Percentiles rank a stretch among this genome's conserved stretches.
phyloP scores from a whole-genome alignment of 2,113 vertebrate species.

The Leucopternis melanops region DNA sequence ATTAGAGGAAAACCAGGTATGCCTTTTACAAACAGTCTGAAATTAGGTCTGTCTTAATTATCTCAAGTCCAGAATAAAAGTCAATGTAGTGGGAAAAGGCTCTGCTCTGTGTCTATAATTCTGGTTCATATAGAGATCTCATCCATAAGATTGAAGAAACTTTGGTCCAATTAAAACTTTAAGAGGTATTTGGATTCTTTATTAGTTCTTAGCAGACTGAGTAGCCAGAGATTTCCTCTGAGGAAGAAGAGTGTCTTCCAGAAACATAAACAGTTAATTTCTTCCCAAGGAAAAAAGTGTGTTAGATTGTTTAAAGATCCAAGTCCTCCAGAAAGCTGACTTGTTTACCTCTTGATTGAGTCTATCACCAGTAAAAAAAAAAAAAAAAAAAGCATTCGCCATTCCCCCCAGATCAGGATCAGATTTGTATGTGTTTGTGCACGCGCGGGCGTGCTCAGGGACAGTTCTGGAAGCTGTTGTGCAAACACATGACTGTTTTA shows the following conservation, averaged over 20 bases:
- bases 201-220: neutral
- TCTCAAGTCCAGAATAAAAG: neutral
- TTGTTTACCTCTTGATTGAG: neutral
- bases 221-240: neutral
- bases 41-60: neutral
- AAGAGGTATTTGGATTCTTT: neutral
- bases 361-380: neutral
- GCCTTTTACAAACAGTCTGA: neutral
- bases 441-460: fast-evolving
- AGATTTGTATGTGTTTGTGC: neutral
- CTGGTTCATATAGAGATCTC: neutral
- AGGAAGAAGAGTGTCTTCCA: neutral
- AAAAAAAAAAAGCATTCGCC: fast-evolving
- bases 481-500: neutral
- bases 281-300: neutral
- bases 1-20: neutral
- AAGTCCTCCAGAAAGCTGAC: neutral
- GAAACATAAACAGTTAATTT: neutral
- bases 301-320: neutral
- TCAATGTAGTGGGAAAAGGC: neutral
- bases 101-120: neutral
- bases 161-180: neutral
- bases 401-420: neutral
- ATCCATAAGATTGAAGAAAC: neutral
- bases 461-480: neutral